Evolutionary conservation across 2,797 vertebrate species (phyloP).

Genomic region (Lithobates pipiens): DNA sequence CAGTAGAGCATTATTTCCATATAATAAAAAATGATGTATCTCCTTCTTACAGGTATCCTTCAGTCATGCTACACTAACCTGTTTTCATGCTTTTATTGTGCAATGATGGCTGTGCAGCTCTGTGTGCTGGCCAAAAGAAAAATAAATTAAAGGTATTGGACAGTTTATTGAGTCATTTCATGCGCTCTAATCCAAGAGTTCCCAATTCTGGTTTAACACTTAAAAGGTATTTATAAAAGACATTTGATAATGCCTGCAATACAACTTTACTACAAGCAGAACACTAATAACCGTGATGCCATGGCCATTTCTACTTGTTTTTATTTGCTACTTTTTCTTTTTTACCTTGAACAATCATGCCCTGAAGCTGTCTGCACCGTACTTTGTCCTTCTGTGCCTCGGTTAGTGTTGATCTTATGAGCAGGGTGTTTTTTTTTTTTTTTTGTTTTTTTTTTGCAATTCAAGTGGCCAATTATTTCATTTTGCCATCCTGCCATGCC

Average conservation of each 20-base stretch:
- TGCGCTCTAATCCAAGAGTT: slow-evolving; percentile 7
- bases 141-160: slow-evolving; percentile 11
- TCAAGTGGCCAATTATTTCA: slow-evolving; percentile 58
- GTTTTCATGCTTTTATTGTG: neutral
- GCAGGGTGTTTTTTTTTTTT: slow-evolving; percentile 43
- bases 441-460: slow-evolving; percentile 46
- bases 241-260: slow-evolving; percentile 31
- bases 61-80: slow-evolving; percentile 1
- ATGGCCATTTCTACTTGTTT: neutral
- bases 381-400: slow-evolving; percentile 32
- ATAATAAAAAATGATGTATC: neutral
- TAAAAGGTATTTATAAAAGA: slow-evolving; percentile 13
- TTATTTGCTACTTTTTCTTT: neutral
- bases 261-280: slow-evolving; percentile 11
- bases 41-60: neutral
- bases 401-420: slow-evolving; percentile 18
- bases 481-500: slow-evolving; percentile 49
- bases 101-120: neutral
- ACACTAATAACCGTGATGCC: neutral
- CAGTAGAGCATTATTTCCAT: too few relatives aligned
- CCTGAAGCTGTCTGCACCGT: slow-evolving; percentile 36
- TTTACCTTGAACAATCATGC: slow-evolving; percentile 43
- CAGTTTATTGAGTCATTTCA: slow-evolving; percentile 24
- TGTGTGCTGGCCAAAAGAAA: slow-evolving; percentile 9
- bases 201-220: slow-evolving; percentile 10